Percentiles rank a stretch among this genome's conserved stretches.
Conservation (phyloP, 2,888 invertebrate genomes). For the Brenthis daphne region DNA sequence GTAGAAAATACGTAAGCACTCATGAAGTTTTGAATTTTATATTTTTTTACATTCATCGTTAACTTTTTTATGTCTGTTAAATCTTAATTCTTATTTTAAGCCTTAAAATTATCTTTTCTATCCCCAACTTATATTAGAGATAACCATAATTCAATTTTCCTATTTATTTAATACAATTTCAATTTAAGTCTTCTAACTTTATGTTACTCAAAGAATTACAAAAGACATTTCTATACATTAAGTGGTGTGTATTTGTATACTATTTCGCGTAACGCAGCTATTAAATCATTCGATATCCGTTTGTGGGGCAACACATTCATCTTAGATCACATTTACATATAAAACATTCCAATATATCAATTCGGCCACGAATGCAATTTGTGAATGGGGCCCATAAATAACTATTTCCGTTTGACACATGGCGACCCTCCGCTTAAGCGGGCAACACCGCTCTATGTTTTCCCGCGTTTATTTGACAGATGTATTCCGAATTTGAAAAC, state of each 20-base stretch:
- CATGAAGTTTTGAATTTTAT: not conserved
- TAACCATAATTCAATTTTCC: too few relatives aligned
- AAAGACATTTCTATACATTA: not conserved
- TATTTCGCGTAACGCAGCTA: conserved; percentile 39
- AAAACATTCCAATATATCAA: conserved; percentile 81
- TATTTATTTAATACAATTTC: too few relatives aligned
- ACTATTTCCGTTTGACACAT: conserved; percentile 79
- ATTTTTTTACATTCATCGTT: too few relatives aligned
- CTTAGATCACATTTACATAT: conserved; percentile 77
- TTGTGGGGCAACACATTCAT: conserved; percentile 74
- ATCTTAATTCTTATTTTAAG: too few relatives aligned
- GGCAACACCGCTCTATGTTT: conserved; percentile 64
- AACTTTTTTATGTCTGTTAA: too few relatives aligned
- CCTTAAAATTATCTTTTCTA: too few relatives aligned
- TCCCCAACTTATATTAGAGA: too few relatives aligned
- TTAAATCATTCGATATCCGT: conserved; percentile 71
- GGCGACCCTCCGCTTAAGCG: conserved; percentile 68
- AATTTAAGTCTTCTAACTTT: too few relatives aligned
- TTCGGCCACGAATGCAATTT: conserved; percentile 80
- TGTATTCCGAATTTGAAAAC: conserved; percentile 70
- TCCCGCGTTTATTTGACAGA: conserved; percentile 77
- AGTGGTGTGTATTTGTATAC: not conserved
- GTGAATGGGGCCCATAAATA: conserved; percentile 79
- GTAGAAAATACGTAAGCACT: not conserved
- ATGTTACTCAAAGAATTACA: conserved; percentile 50